phyloP scores from a whole-genome alignment of 2,888 invertebrate species.

The Isotomurus palustris region DNA sequence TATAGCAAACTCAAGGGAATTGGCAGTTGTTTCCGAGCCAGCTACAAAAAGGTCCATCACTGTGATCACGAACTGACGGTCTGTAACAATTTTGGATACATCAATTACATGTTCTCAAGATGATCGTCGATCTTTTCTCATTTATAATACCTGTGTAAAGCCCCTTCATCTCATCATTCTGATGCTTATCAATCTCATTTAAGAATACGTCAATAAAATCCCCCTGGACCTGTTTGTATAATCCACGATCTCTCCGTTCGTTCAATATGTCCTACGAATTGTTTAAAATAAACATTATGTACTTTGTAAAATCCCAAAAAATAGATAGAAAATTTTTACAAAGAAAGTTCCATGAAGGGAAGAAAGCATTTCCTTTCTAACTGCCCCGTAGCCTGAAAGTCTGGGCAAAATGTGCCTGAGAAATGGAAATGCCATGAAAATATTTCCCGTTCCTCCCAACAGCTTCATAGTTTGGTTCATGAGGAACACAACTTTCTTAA shows the following conservation, averaged over 20 bases:
- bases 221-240: constrained; percentile 32
- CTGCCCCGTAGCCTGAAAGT: no score
- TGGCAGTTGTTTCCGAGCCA: constrained; percentile 43
- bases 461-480: constrained; percentile 33
- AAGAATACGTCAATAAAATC: constrained; percentile 42
- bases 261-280: constrained; percentile 23
- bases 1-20: constrained; percentile 44
- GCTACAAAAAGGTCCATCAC: constrained; percentile 36
- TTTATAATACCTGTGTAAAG: constrained; percentile 23
- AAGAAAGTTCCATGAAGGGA: no score
- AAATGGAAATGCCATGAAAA: constrained; percentile 33
- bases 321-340: no score
- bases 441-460: constrained; percentile 25
- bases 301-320: background rate
- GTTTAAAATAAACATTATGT: constrained; percentile 3
- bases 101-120: background rate
- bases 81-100: constrained; percentile 9
- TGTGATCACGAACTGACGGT: constrained; percentile 34
- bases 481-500: constrained; percentile 25
- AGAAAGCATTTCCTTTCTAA: no score
- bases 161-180: constrained; percentile 7
- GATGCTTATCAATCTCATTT: constrained; percentile 35
- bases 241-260: constrained; percentile 23
- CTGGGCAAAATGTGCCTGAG: constrained; percentile 23
- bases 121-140: background rate